A percentile compares a stretch with the other conserved stretches of the same genome.
phyloP scores from a whole-genome alignment of 2,113 vertebrate genomes.

The Oryzias melastigma region DNA sequence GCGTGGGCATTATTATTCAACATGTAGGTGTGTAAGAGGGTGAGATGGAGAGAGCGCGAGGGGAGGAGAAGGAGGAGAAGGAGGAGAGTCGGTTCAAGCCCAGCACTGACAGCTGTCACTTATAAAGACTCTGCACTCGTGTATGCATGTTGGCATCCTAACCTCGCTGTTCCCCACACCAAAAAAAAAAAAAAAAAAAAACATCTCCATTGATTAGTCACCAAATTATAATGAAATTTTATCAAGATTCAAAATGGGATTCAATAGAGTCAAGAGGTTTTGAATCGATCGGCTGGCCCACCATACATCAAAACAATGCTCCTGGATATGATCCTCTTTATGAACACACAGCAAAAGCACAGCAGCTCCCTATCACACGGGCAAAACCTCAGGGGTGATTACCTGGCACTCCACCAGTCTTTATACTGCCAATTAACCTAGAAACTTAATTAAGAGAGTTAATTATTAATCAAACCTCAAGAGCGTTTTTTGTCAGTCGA shows the following conservation, averaged over 20 bases:
- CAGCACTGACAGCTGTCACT: slow-evolving; percentile 15
- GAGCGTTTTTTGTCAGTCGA: slow-evolving; percentile 41
- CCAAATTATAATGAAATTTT: slow-evolving; percentile 30
- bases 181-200: neutral
- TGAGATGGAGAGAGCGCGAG: slow-evolving; percentile 14
- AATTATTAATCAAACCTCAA: slow-evolving; percentile 51
- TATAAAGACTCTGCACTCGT: neutral
- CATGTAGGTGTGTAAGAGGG: slow-evolving; percentile 18
- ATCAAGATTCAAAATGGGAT: slow-evolving; percentile 30
- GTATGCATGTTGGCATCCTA: slow-evolving; percentile 1
- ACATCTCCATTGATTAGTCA: slow-evolving; percentile 17
- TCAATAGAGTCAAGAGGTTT: slow-evolving; percentile 18
- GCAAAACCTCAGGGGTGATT: slow-evolving; percentile 27
- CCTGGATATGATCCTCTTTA: slow-evolving; percentile 5
- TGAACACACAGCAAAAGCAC: slow-evolving; percentile 21
- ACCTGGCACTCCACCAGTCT: slow-evolving; percentile 36
- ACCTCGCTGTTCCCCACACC: neutral
- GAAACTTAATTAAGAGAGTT: slow-evolving; percentile 57
- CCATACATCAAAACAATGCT: slow-evolving; percentile 2
- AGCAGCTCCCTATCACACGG: slow-evolving; percentile 7
- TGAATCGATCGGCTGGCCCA: slow-evolving; percentile 10
- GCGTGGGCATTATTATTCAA: slow-evolving; percentile 54
- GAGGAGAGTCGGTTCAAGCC: slow-evolving; percentile 10
- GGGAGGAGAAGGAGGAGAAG: slow-evolving; percentile 9
- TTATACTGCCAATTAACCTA: slow-evolving; percentile 42